Conservation (phyloP, 1,140 invertebrate genomes). For the Aradophagus sp. region DNA sequence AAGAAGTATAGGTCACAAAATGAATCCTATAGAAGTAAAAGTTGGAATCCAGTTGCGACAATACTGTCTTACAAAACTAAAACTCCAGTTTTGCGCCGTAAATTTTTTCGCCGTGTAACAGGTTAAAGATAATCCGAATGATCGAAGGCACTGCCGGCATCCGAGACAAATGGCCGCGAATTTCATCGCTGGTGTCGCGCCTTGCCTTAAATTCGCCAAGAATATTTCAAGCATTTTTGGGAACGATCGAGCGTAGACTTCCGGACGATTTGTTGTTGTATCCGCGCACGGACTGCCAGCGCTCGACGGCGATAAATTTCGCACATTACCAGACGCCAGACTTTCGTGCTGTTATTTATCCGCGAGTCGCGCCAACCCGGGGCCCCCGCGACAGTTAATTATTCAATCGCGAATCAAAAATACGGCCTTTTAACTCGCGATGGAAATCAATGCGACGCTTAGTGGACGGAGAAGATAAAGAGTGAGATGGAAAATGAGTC, state of each 20-base stretch:
- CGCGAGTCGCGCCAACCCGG: not conserved
- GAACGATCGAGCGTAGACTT: slow-evolving; percentile 57
- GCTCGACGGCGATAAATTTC: slow-evolving; percentile 53
- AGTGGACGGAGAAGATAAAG: slow-evolving; percentile 20
- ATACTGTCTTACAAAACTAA: no score
- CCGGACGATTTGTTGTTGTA: slow-evolving; percentile 59
- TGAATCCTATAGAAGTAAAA: no score
- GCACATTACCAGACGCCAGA: slow-evolving; percentile 47
- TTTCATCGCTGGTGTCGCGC: slow-evolving; percentile 24
- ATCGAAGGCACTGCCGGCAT: slow-evolving; percentile 13
- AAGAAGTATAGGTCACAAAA: no score
- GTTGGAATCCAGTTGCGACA: no score
- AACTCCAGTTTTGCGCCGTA: no score
- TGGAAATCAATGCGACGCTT: slow-evolving; percentile 43
- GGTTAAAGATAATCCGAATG: slow-evolving; percentile 29
- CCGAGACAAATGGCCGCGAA: slow-evolving; percentile 33
- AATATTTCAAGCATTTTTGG: slow-evolving; percentile 52
- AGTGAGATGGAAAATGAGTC: not conserved
- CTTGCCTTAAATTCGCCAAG: slow-evolving; percentile 38
- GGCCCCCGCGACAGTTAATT: slow-evolving; percentile 18
- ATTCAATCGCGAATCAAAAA: slow-evolving; percentile 40
- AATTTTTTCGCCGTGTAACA: no score
- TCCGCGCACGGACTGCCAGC: slow-evolving; percentile 40
- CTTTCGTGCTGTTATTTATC: slow-evolving; percentile 50
- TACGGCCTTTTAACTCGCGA: no score